Base-by-base conservation (phyloP, 2,113 vertebrate genomes). In the Smithornis capensis region DNA sequence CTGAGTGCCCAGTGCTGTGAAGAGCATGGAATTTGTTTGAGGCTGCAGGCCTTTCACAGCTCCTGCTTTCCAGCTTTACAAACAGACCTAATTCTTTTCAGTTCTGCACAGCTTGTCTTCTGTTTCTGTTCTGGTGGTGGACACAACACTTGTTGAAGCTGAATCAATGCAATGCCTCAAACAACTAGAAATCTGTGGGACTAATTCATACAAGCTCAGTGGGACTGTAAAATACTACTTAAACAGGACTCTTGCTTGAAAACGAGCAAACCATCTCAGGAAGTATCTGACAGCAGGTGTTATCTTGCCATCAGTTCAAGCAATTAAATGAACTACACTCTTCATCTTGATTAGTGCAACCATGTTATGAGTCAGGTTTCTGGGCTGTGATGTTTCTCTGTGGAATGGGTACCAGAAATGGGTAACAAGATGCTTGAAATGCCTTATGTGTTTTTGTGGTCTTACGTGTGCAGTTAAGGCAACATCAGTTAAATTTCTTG, bases 71-170 rank as follows among this genome's bases (percentile, higher is more conserved):
- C 37, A 87, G 16, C 64, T 68, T 91, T 65, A 19, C 79, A 87
- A 89, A 83, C 60, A 52, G n/a, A 74, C 42, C 47, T 70, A 65
- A 79, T 76, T 89, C 65, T 91, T 96, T 92, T 69, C 60, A 90
- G 55, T 96, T 77, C 67, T 82, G 24, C 55, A 15, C 50, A 60
- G 23, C 24, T 18, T 24, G 9, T 94, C 7, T 85, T 95, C 63
- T 70, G 18, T 29, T 57, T 64, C 52, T 71, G 2, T 77, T n/a
- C 49, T 76, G 35, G n/a, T 19, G 24, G 15, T 76, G 89, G 64
- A 35, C 44, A 25, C 14, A 76, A 14, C 15, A 17, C 19, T 68
- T 81, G 31, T 57, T 79, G 68, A 85, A 79, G 13, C 8, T 83
- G 23, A 77, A 70, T 80, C 37, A 69, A 9, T 53, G 29, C 77